These are phyloP conservation scores for Mesoclemmys tuberculata DNA, from an alignment of 2,113 vertebrate genomes.

Conservation along the genomic window DNA sequence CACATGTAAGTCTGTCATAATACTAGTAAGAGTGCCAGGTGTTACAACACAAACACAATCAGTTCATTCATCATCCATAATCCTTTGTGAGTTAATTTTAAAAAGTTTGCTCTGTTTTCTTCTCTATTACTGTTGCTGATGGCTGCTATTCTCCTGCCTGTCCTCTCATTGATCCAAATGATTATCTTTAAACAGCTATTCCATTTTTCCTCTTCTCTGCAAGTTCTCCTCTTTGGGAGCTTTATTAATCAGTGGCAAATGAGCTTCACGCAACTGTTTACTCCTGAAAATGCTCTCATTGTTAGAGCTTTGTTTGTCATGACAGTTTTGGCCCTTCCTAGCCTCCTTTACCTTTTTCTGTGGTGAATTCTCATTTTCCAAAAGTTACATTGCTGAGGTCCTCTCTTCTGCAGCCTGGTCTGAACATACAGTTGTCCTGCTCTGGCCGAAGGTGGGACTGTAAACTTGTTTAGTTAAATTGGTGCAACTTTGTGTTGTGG, in stretches of 20 bases:
- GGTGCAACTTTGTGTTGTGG: slow-evolving; percentile 32
- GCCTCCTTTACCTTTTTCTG: not conserved
- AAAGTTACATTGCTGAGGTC: not conserved
- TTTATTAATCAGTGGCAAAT: not conserved
- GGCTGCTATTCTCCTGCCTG: not conserved
- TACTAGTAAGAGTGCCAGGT: not conserved
- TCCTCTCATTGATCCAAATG: not conserved
- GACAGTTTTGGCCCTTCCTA: not conserved
- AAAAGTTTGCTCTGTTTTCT: not conserved
- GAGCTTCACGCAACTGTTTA: not conserved
- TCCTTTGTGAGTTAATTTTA: not conserved
- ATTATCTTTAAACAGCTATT: not conserved
- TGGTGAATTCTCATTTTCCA: not conserved
- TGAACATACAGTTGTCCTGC: not conserved
- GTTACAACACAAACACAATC: not conserved
- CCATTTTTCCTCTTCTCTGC: not conserved
- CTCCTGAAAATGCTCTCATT: too few relatives aligned
- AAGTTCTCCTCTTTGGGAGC: not conserved
- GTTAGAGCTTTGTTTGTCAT: not conserved
- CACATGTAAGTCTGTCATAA: not conserved
- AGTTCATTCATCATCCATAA: not conserved
- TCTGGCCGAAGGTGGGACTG: slow-evolving; percentile 55
- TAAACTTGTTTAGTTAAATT: slow-evolving; percentile 44
- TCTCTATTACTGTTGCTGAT: not conserved
- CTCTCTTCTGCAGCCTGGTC: not conserved